Evolutionary conservation across 2,888 invertebrate genomes (phyloP).

Genomic region (Bellardia bayeri): DNA sequence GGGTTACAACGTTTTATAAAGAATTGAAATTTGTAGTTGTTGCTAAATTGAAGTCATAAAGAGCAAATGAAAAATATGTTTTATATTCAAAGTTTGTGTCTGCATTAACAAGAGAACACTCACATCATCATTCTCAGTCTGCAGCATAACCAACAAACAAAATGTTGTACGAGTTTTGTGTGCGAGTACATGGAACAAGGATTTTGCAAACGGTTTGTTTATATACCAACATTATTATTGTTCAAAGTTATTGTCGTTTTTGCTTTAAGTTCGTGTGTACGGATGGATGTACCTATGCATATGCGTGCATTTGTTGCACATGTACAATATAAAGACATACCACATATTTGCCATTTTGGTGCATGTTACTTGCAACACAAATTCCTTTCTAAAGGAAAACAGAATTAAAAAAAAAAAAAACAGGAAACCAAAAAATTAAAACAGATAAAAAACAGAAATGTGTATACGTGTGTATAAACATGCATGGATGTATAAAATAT

Average conservation of each 20-base stretch:
- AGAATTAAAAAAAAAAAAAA: neutral
- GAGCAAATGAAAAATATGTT: slow-evolving; percentile 28
- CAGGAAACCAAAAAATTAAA: slow-evolving; percentile 18
- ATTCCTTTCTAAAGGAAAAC: neutral
- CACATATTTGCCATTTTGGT: slow-evolving; percentile 2
- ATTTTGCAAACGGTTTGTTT: slow-evolving; percentile 5
- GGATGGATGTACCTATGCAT: neutral
- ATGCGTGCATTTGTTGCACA: neutral
- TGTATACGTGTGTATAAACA: neutral
- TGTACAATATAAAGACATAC: neutral
- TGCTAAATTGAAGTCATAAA: slow-evolving; percentile 15
- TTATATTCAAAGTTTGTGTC: slow-evolving; percentile 35
- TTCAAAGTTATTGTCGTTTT: slow-evolving; percentile 8
- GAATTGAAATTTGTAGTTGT: slow-evolving; percentile 4
- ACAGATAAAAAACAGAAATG: slow-evolving; percentile 10
- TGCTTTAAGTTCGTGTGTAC: neutral
- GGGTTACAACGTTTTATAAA: neutral
- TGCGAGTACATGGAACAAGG: slow-evolving; percentile 9
- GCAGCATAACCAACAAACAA: neutral
- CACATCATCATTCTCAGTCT: slow-evolving; percentile 9
- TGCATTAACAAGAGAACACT: slow-evolving; percentile 26
- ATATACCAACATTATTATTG: neutral
- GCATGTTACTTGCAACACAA: slow-evolving; percentile 31
- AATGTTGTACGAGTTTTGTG: slow-evolving; percentile 1
- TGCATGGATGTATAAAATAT: slow-evolving; percentile 1